These are phyloP conservation scores for Drosophila hamatofila DNA, from an alignment of 2,888 invertebrate species.

Conservation along the genomic window DNA sequence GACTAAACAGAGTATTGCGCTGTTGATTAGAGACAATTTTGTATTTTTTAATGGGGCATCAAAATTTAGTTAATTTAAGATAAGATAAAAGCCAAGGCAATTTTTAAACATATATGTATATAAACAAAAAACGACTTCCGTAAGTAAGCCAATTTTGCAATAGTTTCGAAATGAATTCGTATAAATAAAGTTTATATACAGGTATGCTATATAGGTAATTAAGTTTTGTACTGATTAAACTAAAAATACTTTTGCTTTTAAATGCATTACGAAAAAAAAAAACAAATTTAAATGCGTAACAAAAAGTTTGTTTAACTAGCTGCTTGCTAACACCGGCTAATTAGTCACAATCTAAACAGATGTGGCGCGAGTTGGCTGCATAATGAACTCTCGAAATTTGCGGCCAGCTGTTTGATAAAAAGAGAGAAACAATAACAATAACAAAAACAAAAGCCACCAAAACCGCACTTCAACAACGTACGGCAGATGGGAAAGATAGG, in stretches of 20 bases:
- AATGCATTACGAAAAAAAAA: not conserved
- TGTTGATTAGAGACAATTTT: not conserved
- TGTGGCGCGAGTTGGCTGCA: not conserved
- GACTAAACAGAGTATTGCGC: not conserved
- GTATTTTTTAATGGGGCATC: conserved; percentile 25
- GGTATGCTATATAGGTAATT: not conserved
- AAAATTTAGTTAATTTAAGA: conserved; percentile 41
- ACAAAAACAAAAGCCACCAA: conserved; percentile 10
- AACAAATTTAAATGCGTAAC: not conserved
- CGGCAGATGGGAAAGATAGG: conserved; percentile 24
- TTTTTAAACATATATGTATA: not conserved
- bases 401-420: conserved; percentile 5
- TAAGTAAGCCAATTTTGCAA: conserved; percentile 29
- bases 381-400: conserved; percentile 3
- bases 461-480: conserved; percentile 25
- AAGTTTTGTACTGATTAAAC: not conserved
- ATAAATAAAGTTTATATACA: not conserved
- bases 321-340: conserved; percentile 2
- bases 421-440: conserved; percentile 12
- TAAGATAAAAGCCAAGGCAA: conserved; percentile 65
- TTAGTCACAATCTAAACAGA: conserved; percentile 20
- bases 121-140: conserved; percentile 26
- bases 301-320: conserved; percentile 11
- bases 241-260: not conserved
- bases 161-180: not conserved